Evolutionary conservation across 2,113 vertebrate species (phyloP).

Genomic region (Pterocles orientalis): DNA sequence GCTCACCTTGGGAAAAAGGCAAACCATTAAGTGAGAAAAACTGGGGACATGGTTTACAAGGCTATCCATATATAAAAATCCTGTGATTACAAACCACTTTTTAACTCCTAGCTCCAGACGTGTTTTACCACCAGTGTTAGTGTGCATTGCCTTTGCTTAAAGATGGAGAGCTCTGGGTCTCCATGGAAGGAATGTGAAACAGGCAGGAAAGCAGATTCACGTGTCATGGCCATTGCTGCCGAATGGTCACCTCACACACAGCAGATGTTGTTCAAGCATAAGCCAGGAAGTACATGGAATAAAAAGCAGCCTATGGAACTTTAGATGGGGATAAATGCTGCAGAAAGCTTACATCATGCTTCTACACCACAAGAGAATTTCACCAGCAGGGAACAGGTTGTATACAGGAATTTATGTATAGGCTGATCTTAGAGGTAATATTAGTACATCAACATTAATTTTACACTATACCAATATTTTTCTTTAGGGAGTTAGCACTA

Average conservation of each 20-base stretch:
- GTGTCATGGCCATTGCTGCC: slow-evolving; percentile 7
- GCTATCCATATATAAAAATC: not conserved
- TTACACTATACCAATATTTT: not conserved
- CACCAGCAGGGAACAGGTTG: not conserved
- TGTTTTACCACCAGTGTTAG: not conserved
- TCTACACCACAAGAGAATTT: not conserved
- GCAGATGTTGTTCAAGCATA: slow-evolving; percentile 17
- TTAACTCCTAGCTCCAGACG: not conserved
- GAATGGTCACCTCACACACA: not conserved
- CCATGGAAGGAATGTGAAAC: not conserved
- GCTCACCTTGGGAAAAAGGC: not conserved
- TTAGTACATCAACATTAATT: not conserved
- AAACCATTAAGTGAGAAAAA: not conserved
- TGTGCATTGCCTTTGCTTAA: not conserved
- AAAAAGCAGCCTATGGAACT: slow-evolving; percentile 9
- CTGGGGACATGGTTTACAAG: not conserved
- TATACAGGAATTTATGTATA: not conserved
- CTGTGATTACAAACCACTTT: not conserved
- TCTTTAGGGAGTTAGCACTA: not conserved
- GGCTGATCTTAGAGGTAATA: not conserved
- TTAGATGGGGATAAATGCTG: not conserved
- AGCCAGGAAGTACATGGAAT: slow-evolving; percentile 14
- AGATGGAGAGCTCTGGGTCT: not conserved
- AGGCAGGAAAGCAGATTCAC: not conserved
- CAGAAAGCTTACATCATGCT: not conserved